Evolutionary conservation across 2,888 invertebrate species (phyloP).

Genomic region (Hirtodrosophila alboralis): DNA sequence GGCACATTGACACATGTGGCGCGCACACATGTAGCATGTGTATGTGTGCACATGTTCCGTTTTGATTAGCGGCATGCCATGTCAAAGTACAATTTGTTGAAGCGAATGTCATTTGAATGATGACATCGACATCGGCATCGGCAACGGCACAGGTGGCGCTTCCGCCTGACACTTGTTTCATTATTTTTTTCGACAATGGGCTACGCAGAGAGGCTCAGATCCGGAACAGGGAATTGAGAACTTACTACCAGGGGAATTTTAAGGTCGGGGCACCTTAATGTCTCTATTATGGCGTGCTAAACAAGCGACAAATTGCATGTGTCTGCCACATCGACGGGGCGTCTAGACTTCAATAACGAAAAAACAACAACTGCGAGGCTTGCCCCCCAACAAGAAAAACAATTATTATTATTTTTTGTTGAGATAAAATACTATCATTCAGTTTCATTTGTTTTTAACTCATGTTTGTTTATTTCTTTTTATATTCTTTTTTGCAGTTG

Average conservation of each 20-base stretch:
- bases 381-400: constrained; percentile 6
- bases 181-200: constrained; percentile 20
- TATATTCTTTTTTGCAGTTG: constrained; percentile 29
- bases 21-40: constrained; percentile 19
- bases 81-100: constrained; percentile 80
- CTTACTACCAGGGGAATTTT: too few species aligned
- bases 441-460: constrained; percentile 12
- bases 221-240: constrained; percentile 20
- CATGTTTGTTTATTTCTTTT: constrained; percentile 15
- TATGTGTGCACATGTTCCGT: constrained; percentile 51
- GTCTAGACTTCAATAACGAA: constrained; percentile 37
- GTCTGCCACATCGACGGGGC: constrained; percentile 35
- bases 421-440: too few species aligned
- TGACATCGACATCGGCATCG: constrained; percentile 51
- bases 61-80: constrained; percentile 81
- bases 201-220: constrained; percentile 1
- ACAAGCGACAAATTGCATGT: constrained; percentile 74
- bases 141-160: constrained; percentile 64
- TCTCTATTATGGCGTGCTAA: constrained; percentile 75
- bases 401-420: constrained; percentile 14
- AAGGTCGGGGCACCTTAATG: constrained; percentile 36
- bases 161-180: constrained; percentile 68
- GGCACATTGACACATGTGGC: constrained; percentile 43
- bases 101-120: constrained; percentile 77
- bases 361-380: too few species aligned